These are phyloP conservation scores for Cataglyphis rosenhaueri DNA, from an alignment of 2,888 invertebrate genomes.

Conservation along the genomic window DNA sequence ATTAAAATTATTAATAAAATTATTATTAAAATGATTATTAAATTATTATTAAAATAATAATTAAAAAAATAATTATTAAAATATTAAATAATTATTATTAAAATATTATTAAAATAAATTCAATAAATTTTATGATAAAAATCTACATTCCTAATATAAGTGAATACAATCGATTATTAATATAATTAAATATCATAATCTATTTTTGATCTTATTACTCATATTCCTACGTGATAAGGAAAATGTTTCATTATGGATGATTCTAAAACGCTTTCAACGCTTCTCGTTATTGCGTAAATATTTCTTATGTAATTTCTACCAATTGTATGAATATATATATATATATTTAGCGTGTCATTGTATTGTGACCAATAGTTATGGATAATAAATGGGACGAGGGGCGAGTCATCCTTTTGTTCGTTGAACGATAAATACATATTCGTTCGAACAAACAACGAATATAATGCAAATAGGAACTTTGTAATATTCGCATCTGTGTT, in stretches of 20 bases:
- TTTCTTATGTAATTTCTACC: slow-evolving; percentile 22
- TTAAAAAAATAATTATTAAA: too few species aligned
- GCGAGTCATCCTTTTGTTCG: background rate
- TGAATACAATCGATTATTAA: background rate
- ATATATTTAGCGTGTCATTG: background rate
- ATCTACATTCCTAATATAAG: background rate
- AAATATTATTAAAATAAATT: background rate
- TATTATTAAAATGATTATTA: too few species aligned
- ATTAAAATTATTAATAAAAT: too few species aligned
- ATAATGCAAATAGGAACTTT: background rate
- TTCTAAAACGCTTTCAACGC: background rate
- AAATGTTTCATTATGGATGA: background rate
- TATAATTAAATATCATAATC: background rate
- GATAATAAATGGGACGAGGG: background rate
- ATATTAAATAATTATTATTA: too few species aligned
- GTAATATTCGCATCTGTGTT: background rate
- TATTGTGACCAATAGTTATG: slow-evolving; percentile 5
- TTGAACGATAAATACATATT: background rate
- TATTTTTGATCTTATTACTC: background rate
- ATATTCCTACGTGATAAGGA: background rate
- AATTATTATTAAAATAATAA: too few species aligned
- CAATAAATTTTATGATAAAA: background rate
- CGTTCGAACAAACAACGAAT: background rate
- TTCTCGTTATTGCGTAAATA: background rate
- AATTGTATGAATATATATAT: slow-evolving; percentile 1